phyloP scores from a whole-genome alignment of 2,888 invertebrate species.

The Anarsia innoxiella region DNA sequence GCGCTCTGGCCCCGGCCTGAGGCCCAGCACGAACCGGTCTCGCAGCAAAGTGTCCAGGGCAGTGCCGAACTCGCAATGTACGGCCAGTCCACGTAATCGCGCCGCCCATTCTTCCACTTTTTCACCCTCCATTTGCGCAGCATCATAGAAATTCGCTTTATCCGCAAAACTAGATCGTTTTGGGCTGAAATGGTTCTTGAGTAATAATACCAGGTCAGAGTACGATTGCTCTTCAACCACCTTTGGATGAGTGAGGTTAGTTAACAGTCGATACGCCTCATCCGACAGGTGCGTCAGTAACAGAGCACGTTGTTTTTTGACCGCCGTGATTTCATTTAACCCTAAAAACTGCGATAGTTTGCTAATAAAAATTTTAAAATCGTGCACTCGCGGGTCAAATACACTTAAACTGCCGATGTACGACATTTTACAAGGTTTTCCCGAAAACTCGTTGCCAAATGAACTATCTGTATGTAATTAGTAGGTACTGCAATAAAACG shows the following conservation, averaged over 20 bases:
- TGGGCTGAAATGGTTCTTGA: conserved; percentile 17
- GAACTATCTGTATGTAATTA: too few species aligned
- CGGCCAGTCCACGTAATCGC: conserved; percentile 13
- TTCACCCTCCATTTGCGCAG: not conserved
- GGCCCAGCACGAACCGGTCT: conserved; percentile 21
- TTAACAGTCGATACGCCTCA: conserved; percentile 12
- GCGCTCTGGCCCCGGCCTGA: conserved; percentile 16
- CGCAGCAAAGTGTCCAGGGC: conserved; percentile 15
- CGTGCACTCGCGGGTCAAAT: too few species aligned
- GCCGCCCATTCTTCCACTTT: conserved; percentile 12
- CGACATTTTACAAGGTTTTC: too few species aligned
- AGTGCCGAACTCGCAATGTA: conserved; percentile 16
- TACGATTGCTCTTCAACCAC: conserved; percentile 12
- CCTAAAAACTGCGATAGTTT: conserved; percentile 7
- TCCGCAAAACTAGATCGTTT: conserved; percentile 17
- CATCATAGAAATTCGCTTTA: conserved; percentile 15
- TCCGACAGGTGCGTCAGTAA: conserved; percentile 3
- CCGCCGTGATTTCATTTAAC: conserved; percentile 3
- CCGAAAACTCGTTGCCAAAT: too few species aligned
- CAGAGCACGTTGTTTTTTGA: conserved; percentile 2
- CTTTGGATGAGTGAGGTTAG: conserved; percentile 16
- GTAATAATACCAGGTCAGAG: conserved; percentile 13
- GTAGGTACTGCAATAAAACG: too few species aligned
- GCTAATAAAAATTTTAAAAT: too few species aligned
- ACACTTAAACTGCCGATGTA: too few species aligned